Evolutionary conservation across 2,888 invertebrate species (phyloP), one percentile per base, ranked within the genome.

Genomic region (Rhodophaea formosa): DNA sequence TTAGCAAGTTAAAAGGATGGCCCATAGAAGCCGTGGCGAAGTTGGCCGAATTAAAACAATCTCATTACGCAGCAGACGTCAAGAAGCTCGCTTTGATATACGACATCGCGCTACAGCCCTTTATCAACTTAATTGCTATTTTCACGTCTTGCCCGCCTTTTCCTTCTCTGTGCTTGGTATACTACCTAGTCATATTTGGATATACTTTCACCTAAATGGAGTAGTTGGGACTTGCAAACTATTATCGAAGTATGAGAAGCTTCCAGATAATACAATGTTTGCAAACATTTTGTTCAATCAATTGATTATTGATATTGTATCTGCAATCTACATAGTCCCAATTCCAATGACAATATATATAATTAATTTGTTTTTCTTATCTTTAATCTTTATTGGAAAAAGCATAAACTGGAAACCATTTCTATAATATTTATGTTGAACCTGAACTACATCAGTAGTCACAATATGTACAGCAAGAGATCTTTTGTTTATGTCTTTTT

Each of bases 1-100:
- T 86, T 87, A 86, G 71, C 79, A 81, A 86, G 77, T 83, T 84
- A 79, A 80, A 82, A 80, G 79, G 80, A 79, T 74, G 70, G 73
- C 70, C 77, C 74, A 66, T 74, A 70, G 72, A 69, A 74, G 72
- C 68, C 65, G 65, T 62, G 67, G 71, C 66, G 66, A 72, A 77
- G 75, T 80, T 74, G 68, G 70, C 61, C 73, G 76, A 82, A 84
- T 83, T 83, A 81, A 79, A 82, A 83, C 81, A 80, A 83, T 82
- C 79, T 79, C 80, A 79, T 81, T 82, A 80, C 72, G 74, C 69
- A 67, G 62, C 66, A 67, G 69, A 75, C 71, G 76, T 72, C 75
- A 74, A 72, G 69, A 71, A 66, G 67, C 69, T 64, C 60, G 64
- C 72, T 75, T 73, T 77, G 70, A 71, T 70, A 75, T 68, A 68